These are phyloP conservation scores for Carlito syrichta DNA, from an alignment of 2,113 vertebrate species.

Conservation along the genomic window DNA sequence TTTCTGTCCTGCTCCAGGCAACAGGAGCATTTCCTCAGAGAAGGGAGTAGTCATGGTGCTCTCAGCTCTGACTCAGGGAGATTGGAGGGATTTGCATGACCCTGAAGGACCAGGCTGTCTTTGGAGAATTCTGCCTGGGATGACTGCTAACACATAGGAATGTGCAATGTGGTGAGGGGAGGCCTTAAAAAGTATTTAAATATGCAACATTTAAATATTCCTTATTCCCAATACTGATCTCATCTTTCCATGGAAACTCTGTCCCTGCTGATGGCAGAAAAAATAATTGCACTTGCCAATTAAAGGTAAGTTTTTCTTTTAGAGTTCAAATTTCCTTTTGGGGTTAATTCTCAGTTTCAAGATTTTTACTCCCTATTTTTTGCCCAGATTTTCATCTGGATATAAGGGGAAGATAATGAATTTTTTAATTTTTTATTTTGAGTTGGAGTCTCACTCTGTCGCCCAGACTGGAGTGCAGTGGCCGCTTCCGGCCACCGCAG, in stretches of 20 bases:
- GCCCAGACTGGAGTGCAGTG: too few species aligned
- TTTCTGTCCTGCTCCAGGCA: neutral
- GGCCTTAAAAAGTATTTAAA: neutral
- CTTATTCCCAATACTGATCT: neutral
- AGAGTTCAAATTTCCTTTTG: neutral
- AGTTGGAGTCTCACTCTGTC: too few species aligned
- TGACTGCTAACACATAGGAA: neutral
- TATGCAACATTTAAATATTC: neutral
- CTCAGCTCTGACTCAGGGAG: neutral
- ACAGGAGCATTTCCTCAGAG: neutral
- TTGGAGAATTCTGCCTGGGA: neutral
- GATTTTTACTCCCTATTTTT: neutral
- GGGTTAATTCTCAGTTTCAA: neutral
- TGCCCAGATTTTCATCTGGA: neutral
- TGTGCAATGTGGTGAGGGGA: neutral
- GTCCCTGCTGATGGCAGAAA: neutral
- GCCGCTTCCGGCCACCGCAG: too few species aligned
- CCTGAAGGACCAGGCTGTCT: neutral
- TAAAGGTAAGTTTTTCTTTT: neutral
- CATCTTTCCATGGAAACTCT: neutral
- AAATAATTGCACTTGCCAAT: neutral
- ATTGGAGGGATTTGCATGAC: neutral
- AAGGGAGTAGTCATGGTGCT: neutral
- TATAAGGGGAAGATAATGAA: neutral
- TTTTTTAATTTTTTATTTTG: too few species aligned